phyloP scores from a whole-genome alignment of 2,113 vertebrate genomes.

The Brienomyrus brachyistius region DNA sequence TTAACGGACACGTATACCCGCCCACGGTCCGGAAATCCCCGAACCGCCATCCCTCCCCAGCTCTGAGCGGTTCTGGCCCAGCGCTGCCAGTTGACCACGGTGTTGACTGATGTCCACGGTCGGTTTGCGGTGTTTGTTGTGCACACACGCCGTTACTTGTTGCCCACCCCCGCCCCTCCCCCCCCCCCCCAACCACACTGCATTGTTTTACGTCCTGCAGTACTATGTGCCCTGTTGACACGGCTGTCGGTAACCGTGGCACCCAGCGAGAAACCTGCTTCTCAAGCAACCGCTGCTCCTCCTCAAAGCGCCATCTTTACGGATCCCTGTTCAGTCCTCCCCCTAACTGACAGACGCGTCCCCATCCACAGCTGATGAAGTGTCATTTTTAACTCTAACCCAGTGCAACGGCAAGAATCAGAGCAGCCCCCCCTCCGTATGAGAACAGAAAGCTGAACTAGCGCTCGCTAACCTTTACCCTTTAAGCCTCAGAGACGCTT shows the following conservation, averaged over 20 bases:
- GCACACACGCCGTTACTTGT: neutral
- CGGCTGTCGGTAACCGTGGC: neutral
- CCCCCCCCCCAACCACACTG: neutral
- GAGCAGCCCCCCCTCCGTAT: neutral
- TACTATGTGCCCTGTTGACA: neutral
- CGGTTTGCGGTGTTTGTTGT: neutral
- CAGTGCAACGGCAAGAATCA: neutral
- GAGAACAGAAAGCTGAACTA: neutral
- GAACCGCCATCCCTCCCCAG: neutral
- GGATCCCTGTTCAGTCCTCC: neutral
- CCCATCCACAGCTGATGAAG: neutral
- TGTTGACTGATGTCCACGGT: neutral
- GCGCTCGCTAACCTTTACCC: neutral
- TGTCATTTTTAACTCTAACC: neutral
- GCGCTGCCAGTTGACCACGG: neutral
- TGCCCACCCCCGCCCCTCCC: neutral
- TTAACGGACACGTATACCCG: neutral
- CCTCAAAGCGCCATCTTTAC: neutral
- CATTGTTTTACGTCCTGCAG: neutral
- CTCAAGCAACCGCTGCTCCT: neutral
- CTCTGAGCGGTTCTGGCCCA: neutral
- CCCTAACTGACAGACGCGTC: neutral
- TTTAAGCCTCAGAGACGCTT: neutral
- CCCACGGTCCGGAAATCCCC: neutral
- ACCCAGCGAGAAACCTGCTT: neutral